Conservation (phyloP, 2,113 vertebrate genomes). For the Macquaria australasica region DNA sequence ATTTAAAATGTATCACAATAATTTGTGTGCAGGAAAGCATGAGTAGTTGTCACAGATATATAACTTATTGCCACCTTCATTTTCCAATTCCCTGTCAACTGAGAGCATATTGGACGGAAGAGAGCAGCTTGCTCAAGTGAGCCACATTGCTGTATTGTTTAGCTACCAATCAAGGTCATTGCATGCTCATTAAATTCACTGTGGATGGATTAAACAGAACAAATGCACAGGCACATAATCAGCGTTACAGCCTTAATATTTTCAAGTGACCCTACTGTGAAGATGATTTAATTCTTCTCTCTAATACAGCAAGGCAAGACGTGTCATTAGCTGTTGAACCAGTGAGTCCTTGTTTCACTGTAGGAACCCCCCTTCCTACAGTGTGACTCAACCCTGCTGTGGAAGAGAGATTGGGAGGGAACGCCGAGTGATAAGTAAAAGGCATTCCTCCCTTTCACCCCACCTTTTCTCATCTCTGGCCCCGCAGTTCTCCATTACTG, state of each 20-base stretch:
- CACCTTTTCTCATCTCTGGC: slow-evolving; percentile 34
- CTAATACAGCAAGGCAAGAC: slow-evolving; percentile 25
- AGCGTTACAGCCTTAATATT: slow-evolving; percentile 38
- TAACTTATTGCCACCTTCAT: background rate
- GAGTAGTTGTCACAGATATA: slow-evolving; percentile 17
- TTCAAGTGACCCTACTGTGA: slow-evolving; percentile 48
- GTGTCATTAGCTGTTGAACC: slow-evolving; percentile 48
- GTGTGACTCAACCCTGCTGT: slow-evolving; percentile 9
- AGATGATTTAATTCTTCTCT: slow-evolving; percentile 47
- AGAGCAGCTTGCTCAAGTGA: slow-evolving; percentile 5
- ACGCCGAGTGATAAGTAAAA: slow-evolving; percentile 19
- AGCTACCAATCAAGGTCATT: slow-evolving; percentile 64
- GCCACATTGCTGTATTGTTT: slow-evolving; percentile 52
- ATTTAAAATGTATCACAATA: slow-evolving; percentile 46
- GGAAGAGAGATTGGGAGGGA: slow-evolving; percentile 25
- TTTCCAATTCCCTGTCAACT: background rate
- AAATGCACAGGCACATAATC: slow-evolving; percentile 44
- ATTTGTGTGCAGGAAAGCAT: slow-evolving; percentile 36
- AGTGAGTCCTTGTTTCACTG: slow-evolving; percentile 30
- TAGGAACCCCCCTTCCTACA: slow-evolving; percentile 20
- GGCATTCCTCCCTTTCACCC: slow-evolving; percentile 27
- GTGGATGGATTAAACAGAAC: slow-evolving; percentile 44
- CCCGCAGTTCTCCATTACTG: slow-evolving; percentile 43
- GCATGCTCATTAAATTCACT: slow-evolving; percentile 48
- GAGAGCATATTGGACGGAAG: background rate